phyloP scores from a whole-genome alignment of 1,140 invertebrate species.

The Grapholita molesta region DNA sequence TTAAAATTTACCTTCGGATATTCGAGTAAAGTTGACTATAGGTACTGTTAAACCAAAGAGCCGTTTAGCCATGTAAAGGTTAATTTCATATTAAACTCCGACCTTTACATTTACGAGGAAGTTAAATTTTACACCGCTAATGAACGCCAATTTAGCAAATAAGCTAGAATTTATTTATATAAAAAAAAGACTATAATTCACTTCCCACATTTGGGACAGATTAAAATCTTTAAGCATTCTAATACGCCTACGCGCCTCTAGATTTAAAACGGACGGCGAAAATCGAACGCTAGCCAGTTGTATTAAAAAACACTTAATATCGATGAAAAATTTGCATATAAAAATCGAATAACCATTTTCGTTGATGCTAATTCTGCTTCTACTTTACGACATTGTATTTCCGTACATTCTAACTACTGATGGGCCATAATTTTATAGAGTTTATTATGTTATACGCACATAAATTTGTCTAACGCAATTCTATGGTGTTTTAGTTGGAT shows the following conservation, averaged over 20 bases:
- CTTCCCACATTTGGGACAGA: slow-evolving; percentile 56
- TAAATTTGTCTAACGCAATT: slow-evolving; percentile 49
- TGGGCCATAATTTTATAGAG: slow-evolving; percentile 44
- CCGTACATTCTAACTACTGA: slow-evolving; percentile 30
- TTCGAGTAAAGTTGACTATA: too few relatives aligned
- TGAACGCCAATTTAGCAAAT: slow-evolving; percentile 38
- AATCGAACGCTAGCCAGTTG: slow-evolving; percentile 49
- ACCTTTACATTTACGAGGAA: background rate
- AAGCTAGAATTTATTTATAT: slow-evolving; percentile 57
- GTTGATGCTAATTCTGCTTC: slow-evolving; percentile 53
- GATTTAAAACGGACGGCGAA: slow-evolving; percentile 63
- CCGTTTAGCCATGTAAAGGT: too few relatives aligned
- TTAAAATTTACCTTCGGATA: too few relatives aligned
- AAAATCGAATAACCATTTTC: slow-evolving; percentile 55
- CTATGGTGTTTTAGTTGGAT: slow-evolving; percentile 31
- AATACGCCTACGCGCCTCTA: slow-evolving; percentile 68
- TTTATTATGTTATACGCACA: slow-evolving; percentile 50
- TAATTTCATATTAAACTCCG: background rate
- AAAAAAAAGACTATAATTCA: slow-evolving; percentile 57
- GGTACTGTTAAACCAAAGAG: too few relatives aligned
- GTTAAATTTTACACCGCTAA: background rate
- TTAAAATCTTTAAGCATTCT: slow-evolving; percentile 64
- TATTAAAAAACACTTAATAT: slow-evolving; percentile 36
- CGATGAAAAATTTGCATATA: slow-evolving; percentile 60
- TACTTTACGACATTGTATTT: slow-evolving; percentile 58